phyloP scores from a whole-genome alignment of 2,888 invertebrate species.

The Luffia ferchaultella region DNA sequence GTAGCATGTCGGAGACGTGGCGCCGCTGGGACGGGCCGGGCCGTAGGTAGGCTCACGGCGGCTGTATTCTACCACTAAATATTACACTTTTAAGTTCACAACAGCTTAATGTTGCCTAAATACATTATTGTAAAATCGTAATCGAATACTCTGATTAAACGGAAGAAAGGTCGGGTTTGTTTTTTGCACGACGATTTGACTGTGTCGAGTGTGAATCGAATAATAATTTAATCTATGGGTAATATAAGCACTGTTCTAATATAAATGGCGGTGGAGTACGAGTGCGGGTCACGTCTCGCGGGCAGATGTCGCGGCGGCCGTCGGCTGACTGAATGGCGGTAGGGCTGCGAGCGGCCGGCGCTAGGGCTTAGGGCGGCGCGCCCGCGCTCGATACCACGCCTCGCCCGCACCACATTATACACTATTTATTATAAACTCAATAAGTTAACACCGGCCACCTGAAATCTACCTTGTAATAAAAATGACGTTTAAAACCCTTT shows the following conservation, averaged over 20 bases:
- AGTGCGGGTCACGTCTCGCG: conserved; percentile 22
- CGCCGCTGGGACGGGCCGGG: conserved; percentile 35
- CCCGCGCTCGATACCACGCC: conserved; percentile 59
- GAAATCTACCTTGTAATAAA: too few relatives aligned
- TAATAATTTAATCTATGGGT: too few relatives aligned
- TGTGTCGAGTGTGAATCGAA: too few relatives aligned
- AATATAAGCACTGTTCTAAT: too few relatives aligned
- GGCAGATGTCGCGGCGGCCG: conserved; percentile 26
- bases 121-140: too few relatives aligned
- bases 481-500: too few relatives aligned
- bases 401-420: conserved; percentile 44
- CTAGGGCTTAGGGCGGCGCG: conserved; percentile 59
- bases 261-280: neutral
- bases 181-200: too few relatives aligned
- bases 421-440: neutral
- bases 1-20: conserved; percentile 48
- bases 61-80: conserved; percentile 2
- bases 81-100: too few relatives aligned
- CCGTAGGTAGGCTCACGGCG: conserved; percentile 9
- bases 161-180: too few relatives aligned
- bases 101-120: too few relatives aligned
- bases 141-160: too few relatives aligned
- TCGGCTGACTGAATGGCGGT: conserved; percentile 29
- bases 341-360: conserved; percentile 42
- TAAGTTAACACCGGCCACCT: neutral